These are phyloP conservation scores for Galagoides demidoff DNA, from an alignment of 2,797 vertebrate genomes.

Conservation along the genomic window DNA sequence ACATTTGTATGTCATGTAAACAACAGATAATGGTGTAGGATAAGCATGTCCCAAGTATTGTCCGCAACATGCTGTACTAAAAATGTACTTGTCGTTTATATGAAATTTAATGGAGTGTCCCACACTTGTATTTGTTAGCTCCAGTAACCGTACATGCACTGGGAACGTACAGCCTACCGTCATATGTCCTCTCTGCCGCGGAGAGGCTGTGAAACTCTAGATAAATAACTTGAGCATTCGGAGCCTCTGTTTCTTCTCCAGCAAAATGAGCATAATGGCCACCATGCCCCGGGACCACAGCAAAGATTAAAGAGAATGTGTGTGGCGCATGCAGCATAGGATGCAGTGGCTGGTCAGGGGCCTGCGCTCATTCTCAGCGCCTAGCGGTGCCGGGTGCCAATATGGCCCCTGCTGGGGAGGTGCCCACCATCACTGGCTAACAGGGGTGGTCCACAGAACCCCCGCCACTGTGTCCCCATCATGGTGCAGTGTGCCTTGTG, in stretches of 20 bases:
- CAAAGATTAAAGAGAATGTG: background rate
- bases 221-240: background rate
- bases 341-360: background rate
- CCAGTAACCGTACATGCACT: background rate
- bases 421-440: no score
- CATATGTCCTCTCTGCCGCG: background rate
- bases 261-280: background rate
- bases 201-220: background rate
- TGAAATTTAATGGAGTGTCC: background rate
- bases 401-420: background rate
- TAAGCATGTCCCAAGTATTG: background rate
- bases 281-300: background rate
- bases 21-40: background rate
- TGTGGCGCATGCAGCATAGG: background rate
- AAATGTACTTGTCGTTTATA: background rate
- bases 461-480: background rate
- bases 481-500: no score
- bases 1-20: background rate
- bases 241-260: background rate
- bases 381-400: background rate
- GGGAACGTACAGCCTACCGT: background rate
- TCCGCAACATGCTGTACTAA: background rate
- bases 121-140: background rate
- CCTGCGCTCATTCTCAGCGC: background rate
- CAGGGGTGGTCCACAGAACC: background rate